phyloP scores from a whole-genome alignment of 2,888 invertebrate genomes.

The Rhogogaster chlorosoma region DNA sequence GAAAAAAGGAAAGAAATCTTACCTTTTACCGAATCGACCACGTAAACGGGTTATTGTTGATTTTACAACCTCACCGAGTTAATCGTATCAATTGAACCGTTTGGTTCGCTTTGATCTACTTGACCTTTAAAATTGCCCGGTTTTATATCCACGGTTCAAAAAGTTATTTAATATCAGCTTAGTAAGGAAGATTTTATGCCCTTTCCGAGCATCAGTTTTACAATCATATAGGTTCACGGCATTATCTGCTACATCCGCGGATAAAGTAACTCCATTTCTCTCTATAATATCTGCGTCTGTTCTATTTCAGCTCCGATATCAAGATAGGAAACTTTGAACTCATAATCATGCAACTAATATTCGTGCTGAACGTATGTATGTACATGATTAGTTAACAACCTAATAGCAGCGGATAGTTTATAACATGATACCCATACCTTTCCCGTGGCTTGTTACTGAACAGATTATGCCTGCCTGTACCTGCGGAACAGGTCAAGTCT shows the following conservation, averaged over 20 bases:
- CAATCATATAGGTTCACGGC: background rate
- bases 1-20: background rate
- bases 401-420: background rate
- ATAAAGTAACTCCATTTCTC: background rate
- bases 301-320: background rate
- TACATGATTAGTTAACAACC: background rate
- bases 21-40: constrained; percentile 1
- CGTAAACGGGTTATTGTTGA: background rate
- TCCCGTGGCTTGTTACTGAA: background rate
- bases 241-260: background rate
- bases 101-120: background rate
- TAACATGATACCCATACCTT: background rate
- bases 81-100: constrained; percentile 41
- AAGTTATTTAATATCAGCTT: constrained; percentile 26
- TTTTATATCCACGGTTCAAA: background rate
- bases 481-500: background rate
- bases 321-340: background rate
- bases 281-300: background rate
- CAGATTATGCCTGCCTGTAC: background rate
- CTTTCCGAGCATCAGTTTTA: background rate
- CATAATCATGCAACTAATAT: background rate
- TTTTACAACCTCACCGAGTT: constrained; percentile 13
- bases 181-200: background rate
- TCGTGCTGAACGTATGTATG: background rate
- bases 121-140: background rate